Evolutionary conservation across 2,797 vertebrate species (phyloP).

Genomic region (Monodelphis domestica): DNA sequence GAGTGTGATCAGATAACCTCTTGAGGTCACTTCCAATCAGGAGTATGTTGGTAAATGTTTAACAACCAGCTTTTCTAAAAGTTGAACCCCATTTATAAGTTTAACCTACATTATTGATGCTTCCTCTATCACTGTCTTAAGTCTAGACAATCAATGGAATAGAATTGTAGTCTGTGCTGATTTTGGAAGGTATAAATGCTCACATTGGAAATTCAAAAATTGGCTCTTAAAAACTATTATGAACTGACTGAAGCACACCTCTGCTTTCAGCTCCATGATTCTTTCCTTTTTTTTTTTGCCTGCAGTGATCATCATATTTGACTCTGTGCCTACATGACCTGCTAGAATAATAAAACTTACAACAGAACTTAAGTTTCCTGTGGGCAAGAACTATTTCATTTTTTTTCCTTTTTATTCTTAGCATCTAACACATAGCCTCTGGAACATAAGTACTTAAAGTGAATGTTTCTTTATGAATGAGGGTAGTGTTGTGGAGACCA

Average conservation of each 20-base stretch:
- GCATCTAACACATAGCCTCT: background rate
- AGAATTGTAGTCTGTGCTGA: background rate
- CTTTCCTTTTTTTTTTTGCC: background rate
- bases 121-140: background rate
- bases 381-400: background rate
- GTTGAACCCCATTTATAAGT: background rate
- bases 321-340: background rate
- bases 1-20: background rate
- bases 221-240: background rate
- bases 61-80: background rate
- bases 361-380: background rate
- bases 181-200: background rate
- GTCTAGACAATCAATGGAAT: background rate
- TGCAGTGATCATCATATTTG: background rate
- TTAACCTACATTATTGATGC: background rate
- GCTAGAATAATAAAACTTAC: background rate
- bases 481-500: background rate
- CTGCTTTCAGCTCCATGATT: background rate
- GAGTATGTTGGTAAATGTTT: background rate
- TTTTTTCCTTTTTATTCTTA: background rate
- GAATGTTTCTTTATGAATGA: background rate
- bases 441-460: background rate
- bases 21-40: background rate
- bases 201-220: background rate
- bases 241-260: background rate